A percentile compares a stretch with the other conserved stretches of the same genome.
These are phyloP conservation scores for Episyrphus balteatus DNA, from an alignment of 1,140 invertebrate genomes.

Conservation along the genomic window DNA sequence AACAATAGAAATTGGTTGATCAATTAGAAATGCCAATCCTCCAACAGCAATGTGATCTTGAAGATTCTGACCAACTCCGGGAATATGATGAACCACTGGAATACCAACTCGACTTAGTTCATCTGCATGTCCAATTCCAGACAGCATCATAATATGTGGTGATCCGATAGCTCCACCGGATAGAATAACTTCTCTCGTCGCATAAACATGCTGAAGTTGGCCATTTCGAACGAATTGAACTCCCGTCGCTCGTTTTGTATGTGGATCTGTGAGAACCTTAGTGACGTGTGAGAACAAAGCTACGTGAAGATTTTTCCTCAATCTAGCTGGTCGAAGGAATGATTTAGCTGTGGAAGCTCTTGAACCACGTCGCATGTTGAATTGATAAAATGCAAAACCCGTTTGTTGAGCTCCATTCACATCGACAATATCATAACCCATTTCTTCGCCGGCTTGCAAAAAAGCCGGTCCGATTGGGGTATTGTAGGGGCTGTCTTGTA, in stretches of 20 bases:
- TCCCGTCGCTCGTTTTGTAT: conserved; percentile 56
- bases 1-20: conserved; percentile 64
- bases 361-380: conserved; percentile 65
- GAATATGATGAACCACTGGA: conserved; percentile 55
- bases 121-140: conserved; percentile 62
- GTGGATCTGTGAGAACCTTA: conserved; percentile 60
- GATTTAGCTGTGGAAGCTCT: conserved; percentile 70
- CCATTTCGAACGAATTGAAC: conserved; percentile 66
- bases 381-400: conserved; percentile 70
- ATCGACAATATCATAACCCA: conserved; percentile 74
- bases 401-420: conserved; percentile 71
- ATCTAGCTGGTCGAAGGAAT: conserved; percentile 61
- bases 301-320: conserved; percentile 61
- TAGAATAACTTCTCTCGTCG: conserved; percentile 66
- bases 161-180: conserved; percentile 65
- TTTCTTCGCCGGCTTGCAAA: conserved; percentile 78
- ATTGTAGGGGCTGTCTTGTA: conserved; percentile 69
- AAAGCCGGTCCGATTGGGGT: conserved; percentile 71
- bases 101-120: conserved; percentile 59
- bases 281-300: conserved; percentile 66
- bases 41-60: conserved; percentile 75
- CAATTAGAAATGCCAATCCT: conserved; percentile 67
- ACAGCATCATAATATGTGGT: conserved; percentile 75
- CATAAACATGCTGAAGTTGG: conserved; percentile 49
- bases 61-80: conserved; percentile 69